Conservation (phyloP, 2,113 vertebrate genomes). For the Martes martes region DNA sequence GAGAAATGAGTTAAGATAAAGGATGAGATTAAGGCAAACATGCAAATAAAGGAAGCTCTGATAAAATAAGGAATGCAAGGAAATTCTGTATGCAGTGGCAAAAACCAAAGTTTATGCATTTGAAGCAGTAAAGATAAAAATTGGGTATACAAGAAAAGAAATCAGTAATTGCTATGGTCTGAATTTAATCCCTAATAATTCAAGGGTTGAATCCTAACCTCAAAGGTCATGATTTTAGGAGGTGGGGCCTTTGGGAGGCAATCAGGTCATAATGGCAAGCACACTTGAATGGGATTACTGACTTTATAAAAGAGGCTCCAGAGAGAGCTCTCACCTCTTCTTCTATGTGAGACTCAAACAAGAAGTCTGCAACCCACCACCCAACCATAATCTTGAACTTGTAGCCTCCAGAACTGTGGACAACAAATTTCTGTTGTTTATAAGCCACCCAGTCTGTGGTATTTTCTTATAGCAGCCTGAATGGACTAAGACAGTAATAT, state of each 20-base stretch:
- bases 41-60: not conserved
- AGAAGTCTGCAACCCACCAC: not conserved
- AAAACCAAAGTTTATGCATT: not conserved
- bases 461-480: not conserved
- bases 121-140: not conserved
- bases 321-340: not conserved
- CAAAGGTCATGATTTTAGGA: not conserved
- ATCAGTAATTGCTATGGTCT: not conserved
- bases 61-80: not conserved
- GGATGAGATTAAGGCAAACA: not conserved
- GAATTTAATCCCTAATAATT: not conserved
- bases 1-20: not conserved
- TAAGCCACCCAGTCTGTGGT: not conserved
- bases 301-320: not conserved
- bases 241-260: not conserved
- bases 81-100: not conserved
- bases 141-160: not conserved
- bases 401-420: not conserved
- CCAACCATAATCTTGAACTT: not conserved
- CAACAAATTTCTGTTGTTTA: not conserved
- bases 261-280: not conserved
- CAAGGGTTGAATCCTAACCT: not conserved
- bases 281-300: not conserved
- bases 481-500: not conserved
- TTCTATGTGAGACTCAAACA: not conserved